phyloP scores from a whole-genome alignment of 2,797 vertebrate species.

The Momotus momota region DNA sequence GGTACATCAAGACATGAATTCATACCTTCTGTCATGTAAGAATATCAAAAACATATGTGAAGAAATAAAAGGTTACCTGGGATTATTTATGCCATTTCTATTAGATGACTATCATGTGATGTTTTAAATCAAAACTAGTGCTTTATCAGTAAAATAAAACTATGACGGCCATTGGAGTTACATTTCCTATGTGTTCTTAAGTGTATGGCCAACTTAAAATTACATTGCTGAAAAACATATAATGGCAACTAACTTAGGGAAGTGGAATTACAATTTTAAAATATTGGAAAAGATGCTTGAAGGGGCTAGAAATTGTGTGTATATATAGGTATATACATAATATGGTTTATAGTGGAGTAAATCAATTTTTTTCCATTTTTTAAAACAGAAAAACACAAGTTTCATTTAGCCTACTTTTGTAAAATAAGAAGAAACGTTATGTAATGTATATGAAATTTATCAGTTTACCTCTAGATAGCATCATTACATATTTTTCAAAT shows the following conservation, averaged over 20 bases:
- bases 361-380: neutral
- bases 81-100: neutral
- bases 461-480: neutral
- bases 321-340: neutral
- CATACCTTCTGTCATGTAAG: constrained; percentile 72
- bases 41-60: constrained; percentile 64
- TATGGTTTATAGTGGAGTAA: neutral
- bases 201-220: neutral
- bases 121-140: neutral
- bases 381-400: neutral
- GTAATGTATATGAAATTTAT: neutral
- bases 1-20: constrained; percentile 71
- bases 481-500: neutral
- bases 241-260: neutral
- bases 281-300: neutral
- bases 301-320: neutral
- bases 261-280: neutral
- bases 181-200: neutral
- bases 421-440: neutral
- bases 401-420: neutral
- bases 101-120: neutral
- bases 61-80: constrained; percentile 56
- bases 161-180: neutral
- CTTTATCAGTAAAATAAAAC: neutral
- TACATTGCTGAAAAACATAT: neutral